phyloP scores from a whole-genome alignment of 2,797 vertebrate genomes.

The Meriones psammophilus region DNA sequence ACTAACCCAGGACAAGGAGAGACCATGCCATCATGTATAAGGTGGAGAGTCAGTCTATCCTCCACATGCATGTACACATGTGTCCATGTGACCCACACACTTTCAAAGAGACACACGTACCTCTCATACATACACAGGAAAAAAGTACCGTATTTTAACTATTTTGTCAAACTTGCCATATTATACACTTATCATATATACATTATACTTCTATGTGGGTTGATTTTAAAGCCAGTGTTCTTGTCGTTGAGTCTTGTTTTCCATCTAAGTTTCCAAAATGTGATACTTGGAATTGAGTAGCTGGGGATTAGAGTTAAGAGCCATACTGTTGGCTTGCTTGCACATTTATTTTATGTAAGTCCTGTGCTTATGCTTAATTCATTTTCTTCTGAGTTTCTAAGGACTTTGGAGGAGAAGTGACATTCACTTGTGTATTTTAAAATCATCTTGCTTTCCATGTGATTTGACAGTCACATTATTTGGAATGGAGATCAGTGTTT shows the following conservation, averaged over 20 bases:
- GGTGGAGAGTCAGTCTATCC: too few species aligned
- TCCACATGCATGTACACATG: neutral
- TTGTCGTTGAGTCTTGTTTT: slow-evolving; percentile 22
- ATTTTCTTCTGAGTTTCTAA: slow-evolving; percentile 20
- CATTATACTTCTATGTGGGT: neutral
- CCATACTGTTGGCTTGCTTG: neutral
- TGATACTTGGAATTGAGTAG: neutral
- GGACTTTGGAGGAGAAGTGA: slow-evolving; percentile 27
- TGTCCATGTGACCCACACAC: neutral
- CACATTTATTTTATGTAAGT: neutral
- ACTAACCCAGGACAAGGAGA: neutral
- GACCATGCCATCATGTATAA: neutral
- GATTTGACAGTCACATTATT: slow-evolving; percentile 41
- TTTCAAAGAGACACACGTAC: neutral
- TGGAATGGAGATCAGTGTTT: neutral
- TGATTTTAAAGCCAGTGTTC: neutral
- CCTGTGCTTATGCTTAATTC: neutral
- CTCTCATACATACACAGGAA: neutral
- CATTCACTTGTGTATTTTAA: slow-evolving; percentile 29
- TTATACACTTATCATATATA: neutral
- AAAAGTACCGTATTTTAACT: neutral
- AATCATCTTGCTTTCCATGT: slow-evolving; percentile 32
- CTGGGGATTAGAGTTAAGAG: slow-evolving; percentile 12
- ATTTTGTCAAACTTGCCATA: neutral
- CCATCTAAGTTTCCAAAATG: neutral